Base-by-base conservation (phyloP, 2,888 invertebrate genomes). In the Himalopsyche kuldschensis region DNA sequence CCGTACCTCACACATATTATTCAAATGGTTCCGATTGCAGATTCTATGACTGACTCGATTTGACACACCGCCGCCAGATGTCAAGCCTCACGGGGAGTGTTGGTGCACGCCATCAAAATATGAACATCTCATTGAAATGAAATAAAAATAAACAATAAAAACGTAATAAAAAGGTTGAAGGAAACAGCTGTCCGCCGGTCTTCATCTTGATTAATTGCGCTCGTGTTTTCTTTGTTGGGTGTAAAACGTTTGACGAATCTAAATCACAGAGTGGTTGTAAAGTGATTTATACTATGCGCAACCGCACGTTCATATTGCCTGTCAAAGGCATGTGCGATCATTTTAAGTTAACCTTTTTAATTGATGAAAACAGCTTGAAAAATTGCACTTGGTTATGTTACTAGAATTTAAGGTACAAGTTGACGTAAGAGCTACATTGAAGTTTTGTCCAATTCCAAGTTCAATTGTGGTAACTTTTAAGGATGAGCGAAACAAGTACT, bases 131-230 rank as follows among this genome's bases (percentile, higher is more conserved):
- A 20, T 75, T 69, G 82, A 78, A 78, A 41, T 24, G 20, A 75
- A 82, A 82, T 31, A 81, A 82, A 69, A 78, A 55, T 48, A 63
- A 77, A 77, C 55, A 27, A 30, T 46, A 47, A n/a, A n/a, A n/a
- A n/a, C n/a, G n/a, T 63, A 82, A 78, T 27, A 82, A 82, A 75
- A 78, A 82, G 82, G 46, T 41, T 78, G 85, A 81, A 83, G 85
- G 85, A 85, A 83, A 81, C 77, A 81, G 81, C 81, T 83, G 85
- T 85, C 85, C 75, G 79, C 46, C 75, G 79, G 79, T 85, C 83
- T 81, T 85, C 85, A 81, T 81, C 77, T 83, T 85, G 85, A 85
- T 85, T 85, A 85, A 85, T 85, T 81, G 78, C 84, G 69, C 55
- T 55, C 55, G 55, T 55, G 55, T 55, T 55, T 48, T 48, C 48